Conservation (phyloP, 2,888 invertebrate species). For the Phalera bucephala region DNA sequence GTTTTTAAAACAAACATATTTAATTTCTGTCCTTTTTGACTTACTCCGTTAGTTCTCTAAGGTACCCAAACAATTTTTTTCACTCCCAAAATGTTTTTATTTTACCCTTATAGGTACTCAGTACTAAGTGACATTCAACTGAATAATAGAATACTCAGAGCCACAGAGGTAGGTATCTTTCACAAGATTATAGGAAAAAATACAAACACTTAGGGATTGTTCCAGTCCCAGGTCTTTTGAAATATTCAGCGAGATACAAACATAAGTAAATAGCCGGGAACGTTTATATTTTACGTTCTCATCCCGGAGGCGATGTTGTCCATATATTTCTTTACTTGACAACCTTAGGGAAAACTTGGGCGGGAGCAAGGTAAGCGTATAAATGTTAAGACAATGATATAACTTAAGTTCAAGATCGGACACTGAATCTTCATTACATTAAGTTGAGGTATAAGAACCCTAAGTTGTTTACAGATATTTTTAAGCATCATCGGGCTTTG, state of each 20-base stretch:
- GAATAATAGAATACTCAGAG: no score
- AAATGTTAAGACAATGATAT: conserved; percentile 11
- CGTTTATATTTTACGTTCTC: conserved; percentile 16
- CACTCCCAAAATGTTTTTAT: no score
- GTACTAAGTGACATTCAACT: no score
- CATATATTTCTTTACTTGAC: conserved; percentile 24
- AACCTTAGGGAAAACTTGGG: conserved; percentile 30
- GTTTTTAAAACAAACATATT: no score
- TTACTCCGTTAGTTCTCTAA: no score
- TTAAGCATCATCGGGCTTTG: no score
- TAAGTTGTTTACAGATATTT: no score
- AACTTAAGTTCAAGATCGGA: no score
- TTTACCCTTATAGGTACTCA: no score
- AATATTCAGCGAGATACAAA: conserved; percentile 7
- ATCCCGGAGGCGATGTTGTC: conserved; percentile 4
- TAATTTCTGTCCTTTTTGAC: no score
- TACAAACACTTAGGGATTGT: neutral
- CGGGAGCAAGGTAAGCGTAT: conserved; percentile 26
- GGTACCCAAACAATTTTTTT: no score
- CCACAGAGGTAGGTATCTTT: neutral
- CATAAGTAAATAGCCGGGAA: conserved; percentile 7
- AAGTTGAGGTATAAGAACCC: no score
- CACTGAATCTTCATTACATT: neutral
- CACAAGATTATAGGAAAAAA: neutral
- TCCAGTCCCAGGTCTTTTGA: neutral